Percentiles rank a stretch among this genome's conserved stretches.
phyloP scores from a whole-genome alignment of 30 jellyfish, hydroid and myxozoan species.

The Clytia hemisphaerica region DNA sequence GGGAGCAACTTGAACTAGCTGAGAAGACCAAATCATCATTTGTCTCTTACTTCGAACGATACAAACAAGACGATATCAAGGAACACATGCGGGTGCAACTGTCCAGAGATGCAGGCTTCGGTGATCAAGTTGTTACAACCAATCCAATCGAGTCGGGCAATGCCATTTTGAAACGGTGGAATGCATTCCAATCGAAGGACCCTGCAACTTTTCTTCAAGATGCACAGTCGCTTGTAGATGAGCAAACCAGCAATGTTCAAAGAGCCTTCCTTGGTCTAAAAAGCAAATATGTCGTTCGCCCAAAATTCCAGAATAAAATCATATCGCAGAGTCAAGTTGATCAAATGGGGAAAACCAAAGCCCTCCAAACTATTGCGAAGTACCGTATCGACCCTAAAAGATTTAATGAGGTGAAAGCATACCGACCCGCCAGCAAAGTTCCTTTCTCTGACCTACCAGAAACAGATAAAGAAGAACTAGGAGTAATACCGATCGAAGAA shows the following conservation, averaged over 20 bases:
- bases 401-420: too few relatives aligned
- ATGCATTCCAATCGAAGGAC: neutral
- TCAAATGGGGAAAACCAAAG: too few relatives aligned
- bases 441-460: too few relatives aligned
- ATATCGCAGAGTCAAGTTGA: too few relatives aligned
- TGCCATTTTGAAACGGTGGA: neutral
- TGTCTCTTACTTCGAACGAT: neutral
- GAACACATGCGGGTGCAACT: slow-evolving; percentile 2
- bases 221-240: neutral
- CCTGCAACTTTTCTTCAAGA: slow-evolving; percentile 2
- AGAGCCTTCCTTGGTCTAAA: slow-evolving; percentile 11
- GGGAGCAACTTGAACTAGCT: neutral
- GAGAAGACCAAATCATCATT: neutral
- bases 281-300: neutral
- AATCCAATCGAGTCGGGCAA: neutral
- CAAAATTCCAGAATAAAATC: slow-evolving; percentile 10
- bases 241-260: neutral
- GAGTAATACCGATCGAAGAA: too few relatives aligned
- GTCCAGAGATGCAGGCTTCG: neutral
- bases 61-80: neutral
- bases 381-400: too few relatives aligned
- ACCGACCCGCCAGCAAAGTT: too few relatives aligned
- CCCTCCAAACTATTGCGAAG: too few relatives aligned
- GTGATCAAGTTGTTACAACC: neutral
- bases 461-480: too few relatives aligned